Base-by-base conservation (phyloP, 2,113 vertebrate genomes). In the Serinus canaria region DNA sequence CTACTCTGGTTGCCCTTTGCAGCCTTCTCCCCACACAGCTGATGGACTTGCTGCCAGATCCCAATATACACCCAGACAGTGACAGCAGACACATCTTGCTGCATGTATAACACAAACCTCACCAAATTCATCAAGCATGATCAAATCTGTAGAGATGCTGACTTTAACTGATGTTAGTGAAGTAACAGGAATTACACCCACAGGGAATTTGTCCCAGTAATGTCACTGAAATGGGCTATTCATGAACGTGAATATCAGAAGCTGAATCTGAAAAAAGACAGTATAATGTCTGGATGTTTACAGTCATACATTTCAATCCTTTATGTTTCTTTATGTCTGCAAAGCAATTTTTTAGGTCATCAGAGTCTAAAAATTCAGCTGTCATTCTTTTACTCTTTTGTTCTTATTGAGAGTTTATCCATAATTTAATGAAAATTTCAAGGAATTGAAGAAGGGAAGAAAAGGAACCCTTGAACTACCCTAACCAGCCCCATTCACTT, bases 301-400 rank as follows among this genome's bases (percentile, higher is more conserved):
- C 79, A 94, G 60, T 72, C 55, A 74, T 35, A 78, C 27, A 31
- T 80, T 95, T 91, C 79, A 92, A 66, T 68, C n/a, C 67, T 93
- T 91, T 79, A 37, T 44, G 52, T 62, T 89, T 84, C 76, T 66
- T 85, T 96, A 56, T 73, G 60, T 59, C 73, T 90, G 78, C 69
- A 89, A 81, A 93, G 66, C 43, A 86, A 79, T 72, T 94, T 62
- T 94, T 92, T 73, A 90, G 79, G 89, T 94, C 85, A 96, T 66
- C 68, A 69, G 60, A 87, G 77, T 56, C 73, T 83, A 89, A 91
- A 94, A 96, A 93, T 62, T 83, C 64, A 89, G 50, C 82, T 94
- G 80, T 82, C 55, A 58, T 28, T 93, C 70, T 77, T 78, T 55
- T 39, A 72, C 21, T 77, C 55, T 83, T 81, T 93, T 85, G 43